Evolutionary conservation across 1,140 invertebrate species (phyloP).

Genomic region (Drosophila mayri): DNA sequence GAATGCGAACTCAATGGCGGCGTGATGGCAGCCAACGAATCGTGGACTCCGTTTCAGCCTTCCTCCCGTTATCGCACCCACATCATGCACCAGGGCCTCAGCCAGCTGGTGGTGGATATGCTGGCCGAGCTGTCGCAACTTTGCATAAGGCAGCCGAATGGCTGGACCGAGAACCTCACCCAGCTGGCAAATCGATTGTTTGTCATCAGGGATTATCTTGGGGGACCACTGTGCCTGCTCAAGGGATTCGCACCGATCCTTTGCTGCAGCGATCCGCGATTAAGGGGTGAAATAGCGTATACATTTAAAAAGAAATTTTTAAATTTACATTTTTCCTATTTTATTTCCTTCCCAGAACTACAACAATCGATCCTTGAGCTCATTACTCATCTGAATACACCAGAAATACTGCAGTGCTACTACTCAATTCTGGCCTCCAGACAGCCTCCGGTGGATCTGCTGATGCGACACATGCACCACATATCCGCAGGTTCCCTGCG

Average conservation of each 20-base stretch:
- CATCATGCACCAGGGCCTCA: conserved; percentile 78
- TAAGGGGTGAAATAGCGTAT: conserved; percentile 51
- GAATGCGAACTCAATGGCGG: conserved; percentile 64
- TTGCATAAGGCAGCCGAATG: conserved; percentile 71
- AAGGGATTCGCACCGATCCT: conserved; percentile 74
- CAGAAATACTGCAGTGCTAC: conserved; percentile 71
- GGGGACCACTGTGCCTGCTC: conserved; percentile 75
- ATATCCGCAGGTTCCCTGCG: conserved; percentile 60
- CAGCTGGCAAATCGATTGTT: conserved; percentile 76
- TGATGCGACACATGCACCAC: conserved; percentile 76
- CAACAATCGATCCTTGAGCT: conserved; percentile 79
- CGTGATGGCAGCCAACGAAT: conserved; percentile 40
- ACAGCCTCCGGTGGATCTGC: conserved; percentile 74
- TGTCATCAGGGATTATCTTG: conserved; percentile 77
- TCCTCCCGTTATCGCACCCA: conserved; percentile 75
- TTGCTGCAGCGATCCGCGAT: conserved; percentile 63
- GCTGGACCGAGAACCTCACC: conserved; percentile 77
- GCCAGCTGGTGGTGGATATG: conserved; percentile 79
- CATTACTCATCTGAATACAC: conserved; percentile 75
- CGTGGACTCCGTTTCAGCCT: conserved; percentile 78
- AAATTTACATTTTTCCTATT: neutral
- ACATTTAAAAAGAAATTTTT: neutral
- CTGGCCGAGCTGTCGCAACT: conserved; percentile 73
- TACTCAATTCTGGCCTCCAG: conserved; percentile 73
- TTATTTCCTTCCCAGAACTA: conserved; percentile 49